Conservation (phyloP, 1,140 invertebrate species). For the Tetramorium simillimum region DNA sequence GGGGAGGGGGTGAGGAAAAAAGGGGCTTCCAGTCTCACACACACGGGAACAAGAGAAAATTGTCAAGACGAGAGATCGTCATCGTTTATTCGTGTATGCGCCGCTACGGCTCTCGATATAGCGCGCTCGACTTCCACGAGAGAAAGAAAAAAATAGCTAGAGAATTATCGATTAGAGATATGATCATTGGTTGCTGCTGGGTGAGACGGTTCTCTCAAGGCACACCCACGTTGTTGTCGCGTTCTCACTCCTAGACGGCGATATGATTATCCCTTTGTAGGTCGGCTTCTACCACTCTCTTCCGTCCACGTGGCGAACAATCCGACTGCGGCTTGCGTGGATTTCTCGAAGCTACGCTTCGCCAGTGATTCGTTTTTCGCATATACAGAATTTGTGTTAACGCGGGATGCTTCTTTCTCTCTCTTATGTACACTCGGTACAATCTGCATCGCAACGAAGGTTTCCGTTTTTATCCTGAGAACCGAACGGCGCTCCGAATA, state of each 20-base stretch:
- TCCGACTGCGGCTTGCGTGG: not conserved
- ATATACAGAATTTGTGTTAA: not conserved
- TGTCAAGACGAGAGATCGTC: slow-evolving; percentile 55
- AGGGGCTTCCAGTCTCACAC: slow-evolving; percentile 7
- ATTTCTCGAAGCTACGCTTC: not conserved
- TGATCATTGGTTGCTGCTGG: slow-evolving; percentile 60
- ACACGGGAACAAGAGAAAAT: slow-evolving; percentile 56
- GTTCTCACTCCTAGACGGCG: slow-evolving; percentile 39
- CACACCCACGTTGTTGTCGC: slow-evolving; percentile 54
- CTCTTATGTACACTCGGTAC: not conserved
- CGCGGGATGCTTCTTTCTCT: not conserved
- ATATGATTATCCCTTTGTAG: slow-evolving; percentile 49
- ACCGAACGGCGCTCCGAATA: slow-evolving; percentile 20
- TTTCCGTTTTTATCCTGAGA: slow-evolving; percentile 20
- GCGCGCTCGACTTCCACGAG: slow-evolving; percentile 44
- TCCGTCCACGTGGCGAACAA: not conserved
- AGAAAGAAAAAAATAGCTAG: slow-evolving; percentile 50
- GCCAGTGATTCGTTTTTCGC: not conserved
- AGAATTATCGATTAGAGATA: slow-evolving; percentile 60
- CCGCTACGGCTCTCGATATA: slow-evolving; percentile 49
- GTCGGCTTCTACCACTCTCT: not conserved
- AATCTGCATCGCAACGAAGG: not conserved
- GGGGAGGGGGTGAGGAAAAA: not conserved
- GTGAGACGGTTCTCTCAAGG: slow-evolving; percentile 56
- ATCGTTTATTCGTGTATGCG: slow-evolving; percentile 53